Evolutionary conservation across 2,888 invertebrate genomes (phyloP), one percentile per base, ranked within the genome.

Genomic region (Xanthia icteritia): DNA sequence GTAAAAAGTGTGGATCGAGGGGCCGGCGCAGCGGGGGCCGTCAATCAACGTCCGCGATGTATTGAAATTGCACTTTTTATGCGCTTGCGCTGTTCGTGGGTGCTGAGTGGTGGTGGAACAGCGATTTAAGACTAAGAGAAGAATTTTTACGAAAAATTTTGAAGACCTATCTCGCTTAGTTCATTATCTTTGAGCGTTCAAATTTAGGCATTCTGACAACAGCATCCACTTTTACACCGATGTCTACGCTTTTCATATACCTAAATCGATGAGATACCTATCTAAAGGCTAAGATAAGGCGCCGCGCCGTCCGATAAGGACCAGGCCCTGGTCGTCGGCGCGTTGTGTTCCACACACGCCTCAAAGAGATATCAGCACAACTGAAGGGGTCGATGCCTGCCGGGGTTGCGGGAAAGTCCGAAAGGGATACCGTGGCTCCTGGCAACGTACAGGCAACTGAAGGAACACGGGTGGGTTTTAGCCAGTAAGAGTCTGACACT

Each of bases 31-130:
- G 92, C 94, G 88, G 93, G 94, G 88, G 77, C 92, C 89, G 94
- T 94, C 95, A 94, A 92, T 95, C 95, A 94, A 90, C 86, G 91
- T 89, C 87, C 79, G 80, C 86, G 87, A 88, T 91, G 89, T 91
- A 91, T 91, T 90, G 90, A 90, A 92, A 92, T 90, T 89, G 88
- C 76, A 77, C 77, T 91, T 90, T 91, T 92, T 91, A 86, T 90
- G 83, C 86, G 82, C 73, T 81, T 58, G 76, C 82, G 85, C 76
- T 77, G 71, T 67, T 69, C 68, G 71, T 54, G 42, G 51, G 23
- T 63, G 69, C 42, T 6, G 11, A 60, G 84, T 86, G 65, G 69
- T 69, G 39, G 39, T 78, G 42, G 69, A 66, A 75, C 60, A 78
- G 89, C 88, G 89, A 74, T 31, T 68, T 69, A 36, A 1, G 27